Conservation (phyloP, 2,113 vertebrate species). For the Cryptoleucopteryx plumbea region DNA sequence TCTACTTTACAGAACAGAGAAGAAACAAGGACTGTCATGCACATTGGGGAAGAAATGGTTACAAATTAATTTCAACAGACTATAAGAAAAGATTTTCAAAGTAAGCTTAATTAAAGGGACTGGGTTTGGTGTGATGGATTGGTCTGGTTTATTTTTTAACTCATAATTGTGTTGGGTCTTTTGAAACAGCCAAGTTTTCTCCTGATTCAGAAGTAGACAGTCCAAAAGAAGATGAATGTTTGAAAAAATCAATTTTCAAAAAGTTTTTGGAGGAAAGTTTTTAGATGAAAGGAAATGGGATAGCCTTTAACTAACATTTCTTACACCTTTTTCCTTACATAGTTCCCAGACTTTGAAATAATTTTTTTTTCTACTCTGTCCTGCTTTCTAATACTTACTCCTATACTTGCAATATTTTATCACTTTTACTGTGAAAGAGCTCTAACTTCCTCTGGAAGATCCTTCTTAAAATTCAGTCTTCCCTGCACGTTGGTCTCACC, state of each 20-base stretch:
- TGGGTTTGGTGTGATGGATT: accelerated
- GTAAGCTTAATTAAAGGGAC: neutral
- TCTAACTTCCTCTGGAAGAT: neutral
- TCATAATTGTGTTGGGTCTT: neutral
- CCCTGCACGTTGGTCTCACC: neutral
- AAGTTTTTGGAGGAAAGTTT: neutral
- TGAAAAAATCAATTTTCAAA: neutral
- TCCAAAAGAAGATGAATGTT: neutral
- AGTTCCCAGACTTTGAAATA: neutral
- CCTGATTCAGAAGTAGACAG: neutral
- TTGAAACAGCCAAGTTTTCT: neutral
- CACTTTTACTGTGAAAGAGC: neutral
- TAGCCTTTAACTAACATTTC: neutral
- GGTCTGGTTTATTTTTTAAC: neutral
- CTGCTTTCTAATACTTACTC: neutral
- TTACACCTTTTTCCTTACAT: neutral
- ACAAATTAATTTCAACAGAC: neutral
- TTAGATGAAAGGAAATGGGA: neutral
- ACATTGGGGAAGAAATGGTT: neutral
- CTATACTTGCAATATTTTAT: neutral
- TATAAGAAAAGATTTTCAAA: neutral
- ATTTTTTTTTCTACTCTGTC: neutral
- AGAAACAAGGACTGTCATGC: neutral
- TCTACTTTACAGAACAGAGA: neutral
- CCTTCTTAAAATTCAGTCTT: neutral